phyloP scores from a whole-genome alignment of 1,140 invertebrate genomes.

The Drosophila arawakana region DNA sequence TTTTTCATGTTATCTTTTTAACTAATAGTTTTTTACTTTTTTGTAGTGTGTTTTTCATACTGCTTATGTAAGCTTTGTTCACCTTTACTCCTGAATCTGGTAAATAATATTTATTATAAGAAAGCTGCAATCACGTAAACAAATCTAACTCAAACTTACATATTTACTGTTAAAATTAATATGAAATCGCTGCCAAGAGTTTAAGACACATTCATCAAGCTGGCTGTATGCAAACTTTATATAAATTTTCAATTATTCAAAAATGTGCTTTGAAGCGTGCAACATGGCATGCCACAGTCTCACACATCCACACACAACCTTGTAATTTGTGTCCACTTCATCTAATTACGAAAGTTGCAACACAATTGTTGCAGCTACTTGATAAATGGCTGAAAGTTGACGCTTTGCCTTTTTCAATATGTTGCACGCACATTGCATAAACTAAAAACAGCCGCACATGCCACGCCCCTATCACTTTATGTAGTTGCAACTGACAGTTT shows the following conservation, averaged over 20 bases:
- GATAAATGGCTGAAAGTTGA: constrained; percentile 64
- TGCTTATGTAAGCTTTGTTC: too few relatives aligned
- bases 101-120: neutral
- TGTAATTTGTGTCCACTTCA: constrained; percentile 48
- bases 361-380: constrained; percentile 30
- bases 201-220: neutral
- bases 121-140: neutral
- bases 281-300: constrained; percentile 18
- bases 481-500: constrained; percentile 35
- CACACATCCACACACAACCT: neutral
- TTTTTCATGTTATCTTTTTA: too few relatives aligned
- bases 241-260: neutral
- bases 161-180: neutral
- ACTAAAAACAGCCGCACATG: constrained; percentile 27
- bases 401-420: constrained; percentile 73
- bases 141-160: neutral
- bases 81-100: too few relatives aligned
- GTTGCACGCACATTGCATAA: constrained; percentile 63
- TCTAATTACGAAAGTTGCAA: constrained; percentile 77
- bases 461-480: neutral
- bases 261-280: neutral
- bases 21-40: too few relatives aligned
- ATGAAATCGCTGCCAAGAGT: neutral
- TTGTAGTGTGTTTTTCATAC: too few relatives aligned
- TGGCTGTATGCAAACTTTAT: neutral